These are phyloP conservation scores for Ramphastos sulfuratus DNA, from an alignment of 2,113 vertebrate species.

Conservation along the genomic window DNA sequence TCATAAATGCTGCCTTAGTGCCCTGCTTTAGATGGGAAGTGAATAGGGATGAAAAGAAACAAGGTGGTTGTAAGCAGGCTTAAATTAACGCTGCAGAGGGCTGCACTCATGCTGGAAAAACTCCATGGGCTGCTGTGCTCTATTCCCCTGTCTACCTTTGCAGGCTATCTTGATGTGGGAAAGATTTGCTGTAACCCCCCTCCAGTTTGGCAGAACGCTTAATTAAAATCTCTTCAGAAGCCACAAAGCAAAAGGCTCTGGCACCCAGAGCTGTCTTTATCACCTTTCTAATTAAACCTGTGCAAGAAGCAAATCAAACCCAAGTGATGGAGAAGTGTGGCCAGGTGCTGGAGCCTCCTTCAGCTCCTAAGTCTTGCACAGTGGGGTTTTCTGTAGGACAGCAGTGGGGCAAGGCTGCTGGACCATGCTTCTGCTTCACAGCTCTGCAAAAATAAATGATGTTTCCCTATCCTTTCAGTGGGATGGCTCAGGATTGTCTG, in stretches of 20 bases:
- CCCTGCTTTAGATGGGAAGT: too few relatives aligned
- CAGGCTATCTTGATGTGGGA: background rate
- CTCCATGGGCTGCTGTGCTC: background rate
- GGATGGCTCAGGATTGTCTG: background rate
- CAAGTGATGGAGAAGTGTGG: background rate
- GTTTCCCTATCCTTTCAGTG: background rate
- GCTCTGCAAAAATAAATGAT: background rate
- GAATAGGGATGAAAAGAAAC: background rate
- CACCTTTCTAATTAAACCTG: background rate
- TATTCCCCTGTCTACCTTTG: background rate
- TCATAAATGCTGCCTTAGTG: background rate
- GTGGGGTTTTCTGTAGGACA: background rate
- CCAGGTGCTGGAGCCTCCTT: background rate
- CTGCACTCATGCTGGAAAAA: background rate
- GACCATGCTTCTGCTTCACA: background rate
- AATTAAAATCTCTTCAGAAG: background rate
- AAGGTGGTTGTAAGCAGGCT: background rate
- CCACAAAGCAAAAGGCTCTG: background rate
- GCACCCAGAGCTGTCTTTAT: background rate
- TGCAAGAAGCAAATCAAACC: background rate
- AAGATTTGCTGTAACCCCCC: background rate
- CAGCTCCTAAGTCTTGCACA: accelerated
- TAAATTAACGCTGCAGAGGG: background rate
- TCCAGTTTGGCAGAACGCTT: background rate
- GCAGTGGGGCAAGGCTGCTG: background rate